Percentiles rank a stretch among this genome's conserved stretches.
Evolutionary conservation across 2,797 vertebrate species (phyloP).

Genomic region (Xenopus petersii): DNA sequence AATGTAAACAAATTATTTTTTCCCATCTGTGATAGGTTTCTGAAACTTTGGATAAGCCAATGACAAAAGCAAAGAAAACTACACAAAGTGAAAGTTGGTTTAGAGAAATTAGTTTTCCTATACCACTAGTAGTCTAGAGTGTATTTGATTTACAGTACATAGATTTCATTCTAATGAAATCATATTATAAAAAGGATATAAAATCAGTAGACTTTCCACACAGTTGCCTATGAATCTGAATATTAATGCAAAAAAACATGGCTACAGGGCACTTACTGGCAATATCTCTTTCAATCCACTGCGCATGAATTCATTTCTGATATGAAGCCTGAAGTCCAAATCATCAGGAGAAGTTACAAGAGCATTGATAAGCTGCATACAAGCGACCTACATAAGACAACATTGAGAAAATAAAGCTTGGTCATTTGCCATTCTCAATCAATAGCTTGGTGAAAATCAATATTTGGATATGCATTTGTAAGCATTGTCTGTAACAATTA

Average conservation of each 20-base stretch:
- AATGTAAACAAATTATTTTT: too few relatives aligned
- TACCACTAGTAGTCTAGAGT: neutral
- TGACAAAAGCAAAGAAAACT: too few relatives aligned
- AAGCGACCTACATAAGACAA: conserved; percentile 81
- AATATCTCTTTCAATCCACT: conserved; percentile 92
- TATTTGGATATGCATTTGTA: too few relatives aligned
- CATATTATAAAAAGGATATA: conserved; percentile 15
- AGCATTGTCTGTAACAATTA: neutral
- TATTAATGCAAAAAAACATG: conserved; percentile 63
- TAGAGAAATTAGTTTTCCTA: too few relatives aligned
- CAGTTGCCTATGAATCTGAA: conserved; percentile 65
- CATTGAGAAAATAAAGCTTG: conserved; percentile 41
- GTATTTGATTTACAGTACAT: conserved; percentile 11
- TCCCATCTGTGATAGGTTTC: too few relatives aligned
- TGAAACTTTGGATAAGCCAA: too few relatives aligned
- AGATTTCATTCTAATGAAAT: conserved; percentile 3
- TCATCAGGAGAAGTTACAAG: conserved; percentile 97
- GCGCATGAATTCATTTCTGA: conserved; percentile 98
- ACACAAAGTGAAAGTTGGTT: too few relatives aligned
- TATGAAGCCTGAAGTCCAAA: conserved; percentile 95
- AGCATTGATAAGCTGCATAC: conserved; percentile 98
- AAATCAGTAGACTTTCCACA: conserved; percentile 54
- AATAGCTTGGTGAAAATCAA: too few relatives aligned
- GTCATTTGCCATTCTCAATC: neutral
- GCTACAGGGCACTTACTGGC: conserved; percentile 77